Conservation (phyloP, 1,140 invertebrate species). For the Cydia pomonella region DNA sequence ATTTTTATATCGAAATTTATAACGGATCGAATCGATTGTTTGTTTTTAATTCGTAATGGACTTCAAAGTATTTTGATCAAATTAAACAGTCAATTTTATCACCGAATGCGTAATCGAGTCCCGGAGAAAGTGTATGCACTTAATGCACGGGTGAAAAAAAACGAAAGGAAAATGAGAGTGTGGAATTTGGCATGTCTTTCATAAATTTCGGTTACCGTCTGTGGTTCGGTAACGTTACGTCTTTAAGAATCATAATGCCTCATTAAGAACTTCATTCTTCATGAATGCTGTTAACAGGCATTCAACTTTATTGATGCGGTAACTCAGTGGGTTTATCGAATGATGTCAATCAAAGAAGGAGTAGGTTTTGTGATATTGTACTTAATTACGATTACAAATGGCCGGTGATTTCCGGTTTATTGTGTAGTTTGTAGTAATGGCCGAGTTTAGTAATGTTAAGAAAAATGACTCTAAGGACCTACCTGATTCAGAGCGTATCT, state of each 20-base stretch:
- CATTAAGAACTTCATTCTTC: slow-evolving; percentile 33
- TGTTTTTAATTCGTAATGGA: slow-evolving; percentile 25
- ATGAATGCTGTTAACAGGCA: slow-evolving; percentile 27
- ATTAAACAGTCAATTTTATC: slow-evolving; percentile 45
- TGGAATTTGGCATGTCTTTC: slow-evolving; percentile 57
- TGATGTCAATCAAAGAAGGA: slow-evolving; percentile 24
- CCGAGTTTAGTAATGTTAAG: too few species aligned
- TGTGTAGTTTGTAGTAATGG: too few species aligned
- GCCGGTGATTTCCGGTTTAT: not conserved
- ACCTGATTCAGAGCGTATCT: too few species aligned
- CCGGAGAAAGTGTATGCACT: slow-evolving; percentile 67
- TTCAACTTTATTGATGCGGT: slow-evolving; percentile 23
- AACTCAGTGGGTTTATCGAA: slow-evolving; percentile 19
- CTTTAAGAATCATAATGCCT: slow-evolving; percentile 32
- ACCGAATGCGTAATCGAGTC: slow-evolving; percentile 58
- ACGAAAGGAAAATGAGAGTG: slow-evolving; percentile 64
- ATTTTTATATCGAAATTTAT: slow-evolving; percentile 32
- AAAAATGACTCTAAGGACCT: too few species aligned
- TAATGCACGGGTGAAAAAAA: slow-evolving; percentile 56
- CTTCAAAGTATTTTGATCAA: slow-evolving; percentile 19
- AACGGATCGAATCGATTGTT: slow-evolving; percentile 11
- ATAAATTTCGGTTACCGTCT: slow-evolving; percentile 46
- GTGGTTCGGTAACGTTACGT: slow-evolving; percentile 30
- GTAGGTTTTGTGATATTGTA: not conserved
- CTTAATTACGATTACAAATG: not conserved